These are phyloP conservation scores for Pterocles orientalis DNA, from an alignment of 2,113 vertebrate genomes.

Conservation along the genomic window DNA sequence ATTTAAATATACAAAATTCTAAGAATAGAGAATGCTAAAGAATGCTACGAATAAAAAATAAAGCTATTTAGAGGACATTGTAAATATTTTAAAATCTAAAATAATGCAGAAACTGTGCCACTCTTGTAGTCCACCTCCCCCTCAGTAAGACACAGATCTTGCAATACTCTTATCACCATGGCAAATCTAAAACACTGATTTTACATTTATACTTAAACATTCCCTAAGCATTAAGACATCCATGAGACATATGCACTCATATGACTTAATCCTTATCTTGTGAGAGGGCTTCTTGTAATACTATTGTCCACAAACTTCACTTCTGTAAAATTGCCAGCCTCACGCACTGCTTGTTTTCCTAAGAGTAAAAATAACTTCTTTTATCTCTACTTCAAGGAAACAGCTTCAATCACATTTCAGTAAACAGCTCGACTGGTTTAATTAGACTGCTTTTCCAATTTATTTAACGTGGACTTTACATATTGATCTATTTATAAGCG, in stretches of 20 bases:
- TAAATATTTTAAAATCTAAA: background rate
- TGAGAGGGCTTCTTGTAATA: background rate
- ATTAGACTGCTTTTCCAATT: background rate
- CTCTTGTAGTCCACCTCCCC: background rate
- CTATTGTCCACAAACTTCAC: background rate
- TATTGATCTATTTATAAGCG: background rate
- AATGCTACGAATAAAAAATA: background rate
- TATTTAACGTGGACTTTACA: background rate
- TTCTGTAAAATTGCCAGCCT: background rate
- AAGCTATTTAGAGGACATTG: rapidly evolving
- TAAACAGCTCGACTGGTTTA: background rate
- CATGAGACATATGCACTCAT: background rate
- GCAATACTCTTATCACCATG: background rate
- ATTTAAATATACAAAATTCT: background rate
- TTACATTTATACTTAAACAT: background rate
- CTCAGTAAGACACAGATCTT: background rate
- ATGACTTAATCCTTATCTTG: background rate
- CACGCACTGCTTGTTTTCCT: background rate
- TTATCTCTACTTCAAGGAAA: background rate
- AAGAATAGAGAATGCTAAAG: background rate
- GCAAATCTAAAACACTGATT: background rate
- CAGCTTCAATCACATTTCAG: background rate
- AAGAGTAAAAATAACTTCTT: slow-evolving; percentile 27
- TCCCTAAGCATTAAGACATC: background rate
- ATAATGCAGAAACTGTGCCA: background rate